phyloP scores from a whole-genome alignment of 2,113 vertebrate genomes.

The Tringa solitaria region DNA sequence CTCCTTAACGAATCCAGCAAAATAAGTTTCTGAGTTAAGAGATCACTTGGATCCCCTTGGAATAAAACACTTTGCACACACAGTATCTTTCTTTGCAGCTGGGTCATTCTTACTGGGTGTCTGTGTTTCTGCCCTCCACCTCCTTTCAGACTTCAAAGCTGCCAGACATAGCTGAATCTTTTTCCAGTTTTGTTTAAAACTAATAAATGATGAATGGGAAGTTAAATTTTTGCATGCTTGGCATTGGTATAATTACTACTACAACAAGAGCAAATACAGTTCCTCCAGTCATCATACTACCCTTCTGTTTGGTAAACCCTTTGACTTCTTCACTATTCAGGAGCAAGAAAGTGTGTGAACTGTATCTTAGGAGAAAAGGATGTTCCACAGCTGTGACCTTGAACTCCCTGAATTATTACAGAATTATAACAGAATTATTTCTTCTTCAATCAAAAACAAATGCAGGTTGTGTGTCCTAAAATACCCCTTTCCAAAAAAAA shows the following conservation, averaged over 20 bases:
- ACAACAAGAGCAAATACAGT: neutral
- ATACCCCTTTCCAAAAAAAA: neutral
- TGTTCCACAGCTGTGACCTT: neutral
- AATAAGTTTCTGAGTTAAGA: neutral
- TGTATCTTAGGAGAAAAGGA: neutral
- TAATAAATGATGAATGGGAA: neutral
- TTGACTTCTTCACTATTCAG: neutral
- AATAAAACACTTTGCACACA: neutral
- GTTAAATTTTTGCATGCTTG: neutral
- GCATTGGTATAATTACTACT: neutral
- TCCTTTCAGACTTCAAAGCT: neutral
- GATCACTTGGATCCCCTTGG: neutral
- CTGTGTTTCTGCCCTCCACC: neutral
- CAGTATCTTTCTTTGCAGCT: neutral
- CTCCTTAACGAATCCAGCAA: neutral
- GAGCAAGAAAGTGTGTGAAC: neutral
- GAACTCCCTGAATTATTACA: neutral
- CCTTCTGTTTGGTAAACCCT: neutral
- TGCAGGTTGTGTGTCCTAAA: neutral
- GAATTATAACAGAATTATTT: neutral
- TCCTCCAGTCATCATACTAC: neutral
- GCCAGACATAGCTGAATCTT: neutral
- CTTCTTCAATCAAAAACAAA: neutral
- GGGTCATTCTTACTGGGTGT: neutral
- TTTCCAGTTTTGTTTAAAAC: neutral